A percentile compares a stretch with the other conserved stretches of the same genome.
Evolutionary conservation across 2,888 invertebrate species (phyloP).

Genomic region (Hirudinaria manillensis): DNA sequence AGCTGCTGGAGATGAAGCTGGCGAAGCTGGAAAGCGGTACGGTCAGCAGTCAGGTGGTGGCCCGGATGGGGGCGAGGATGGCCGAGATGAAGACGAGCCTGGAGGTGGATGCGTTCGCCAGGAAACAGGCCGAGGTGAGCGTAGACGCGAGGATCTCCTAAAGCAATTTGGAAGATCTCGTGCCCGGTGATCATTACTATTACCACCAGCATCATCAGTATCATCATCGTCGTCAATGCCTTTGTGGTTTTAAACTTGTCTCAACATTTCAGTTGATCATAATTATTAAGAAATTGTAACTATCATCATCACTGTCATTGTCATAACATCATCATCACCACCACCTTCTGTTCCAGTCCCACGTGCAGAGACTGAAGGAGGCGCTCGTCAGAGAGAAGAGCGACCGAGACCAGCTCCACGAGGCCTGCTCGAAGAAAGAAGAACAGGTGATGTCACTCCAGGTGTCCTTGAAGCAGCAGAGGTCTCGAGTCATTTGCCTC

Average conservation of each 20-base stretch:
- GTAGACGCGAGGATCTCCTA: too few species aligned
- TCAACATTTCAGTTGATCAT: too few species aligned
- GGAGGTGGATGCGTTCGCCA: conserved; percentile 17
- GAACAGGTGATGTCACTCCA: neutral
- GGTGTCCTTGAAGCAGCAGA: conserved; percentile 4
- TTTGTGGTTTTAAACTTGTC: too few species aligned
- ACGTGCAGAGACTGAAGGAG: neutral
- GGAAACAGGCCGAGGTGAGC: conserved; percentile 22
- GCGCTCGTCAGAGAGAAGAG: neutral
- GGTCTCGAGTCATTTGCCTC: conserved; percentile 18
- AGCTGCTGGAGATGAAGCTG: conserved; percentile 19
- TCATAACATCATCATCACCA: too few species aligned
- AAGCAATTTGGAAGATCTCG: too few species aligned
- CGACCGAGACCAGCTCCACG: neutral
- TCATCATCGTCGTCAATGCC: too few species aligned
- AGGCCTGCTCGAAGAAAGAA: neutral
- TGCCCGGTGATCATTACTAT: too few species aligned
- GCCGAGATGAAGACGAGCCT: conserved; percentile 20
- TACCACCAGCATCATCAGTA: too few species aligned
- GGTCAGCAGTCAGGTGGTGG: conserved; percentile 16
- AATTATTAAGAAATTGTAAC: too few species aligned
- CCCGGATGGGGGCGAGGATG: conserved; percentile 26
- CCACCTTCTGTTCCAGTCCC: neutral
- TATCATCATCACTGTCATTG: too few species aligned
- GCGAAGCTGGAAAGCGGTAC: neutral